Percentiles rank a stretch among this genome's conserved stretches.
phyloP scores from a whole-genome alignment of 2,113 vertebrate species.

The Charina bottae region DNA sequence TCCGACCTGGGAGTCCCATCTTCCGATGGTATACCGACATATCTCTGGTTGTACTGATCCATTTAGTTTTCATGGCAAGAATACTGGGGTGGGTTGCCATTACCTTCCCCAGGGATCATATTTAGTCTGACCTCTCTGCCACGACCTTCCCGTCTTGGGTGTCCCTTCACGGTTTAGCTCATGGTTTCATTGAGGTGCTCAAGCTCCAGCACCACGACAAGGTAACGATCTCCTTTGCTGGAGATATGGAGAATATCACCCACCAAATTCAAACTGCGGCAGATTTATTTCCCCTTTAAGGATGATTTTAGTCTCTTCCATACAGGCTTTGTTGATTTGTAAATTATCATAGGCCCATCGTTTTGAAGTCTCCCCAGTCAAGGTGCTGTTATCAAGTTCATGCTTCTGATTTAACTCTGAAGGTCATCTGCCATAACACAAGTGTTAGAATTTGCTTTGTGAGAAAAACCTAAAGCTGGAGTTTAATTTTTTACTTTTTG shows the following conservation, averaged over 20 bases:
- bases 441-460: slow-evolving; percentile 79
- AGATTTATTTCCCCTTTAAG: slow-evolving; percentile 33
- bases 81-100: no score
- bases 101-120: no score
- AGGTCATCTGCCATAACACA: slow-evolving; percentile 65
- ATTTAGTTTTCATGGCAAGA: no score
- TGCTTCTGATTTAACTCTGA: slow-evolving; percentile 82
- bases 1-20: no score
- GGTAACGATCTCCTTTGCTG: no score
- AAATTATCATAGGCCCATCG: slow-evolving; percentile 53
- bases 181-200: no score
- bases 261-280: not conserved
- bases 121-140: no score
- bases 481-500: slow-evolving; percentile 88
- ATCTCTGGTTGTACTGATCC: no score
- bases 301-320: slow-evolving; percentile 45
- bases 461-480: slow-evolving; percentile 81
- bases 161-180: no score
- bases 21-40: no score
- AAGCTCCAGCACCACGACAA: no score
- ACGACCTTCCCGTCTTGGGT: no score
- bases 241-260: not conserved
- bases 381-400: slow-evolving; percentile 77
- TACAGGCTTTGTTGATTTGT: slow-evolving; percentile 35
- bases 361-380: slow-evolving; percentile 58